A percentile compares a stretch with the other conserved stretches of the same genome.
phyloP scores from a whole-genome alignment of 2,797 vertebrate species.

The Eulemur rubriventer region DNA sequence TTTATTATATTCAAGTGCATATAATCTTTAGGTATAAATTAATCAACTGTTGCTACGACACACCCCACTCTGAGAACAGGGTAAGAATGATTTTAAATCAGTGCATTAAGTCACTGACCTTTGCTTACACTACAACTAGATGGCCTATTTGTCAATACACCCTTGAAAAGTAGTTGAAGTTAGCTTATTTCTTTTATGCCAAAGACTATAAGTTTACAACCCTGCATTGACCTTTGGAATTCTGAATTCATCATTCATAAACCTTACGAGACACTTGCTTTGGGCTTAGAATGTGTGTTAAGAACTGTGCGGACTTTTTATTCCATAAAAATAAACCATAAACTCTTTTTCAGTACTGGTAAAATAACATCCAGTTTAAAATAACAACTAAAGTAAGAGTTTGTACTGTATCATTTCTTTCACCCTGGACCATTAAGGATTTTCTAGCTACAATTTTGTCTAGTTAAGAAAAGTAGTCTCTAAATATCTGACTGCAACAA shows the following conservation, averaged over 20 bases:
- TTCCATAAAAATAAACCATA: constrained; percentile 61
- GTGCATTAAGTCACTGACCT: neutral
- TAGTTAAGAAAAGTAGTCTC: constrained; percentile 62
- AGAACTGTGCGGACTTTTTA: constrained; percentile 10
- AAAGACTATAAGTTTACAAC: constrained; percentile 45
- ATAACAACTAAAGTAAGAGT: constrained; percentile 52
- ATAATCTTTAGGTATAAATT: neutral
- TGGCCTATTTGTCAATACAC: neutral
- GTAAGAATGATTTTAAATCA: neutral
- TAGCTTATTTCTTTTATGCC: constrained; percentile 46
- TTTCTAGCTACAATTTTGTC: constrained; percentile 32
- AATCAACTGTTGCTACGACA: neutral
- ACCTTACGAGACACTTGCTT: constrained; percentile 40
- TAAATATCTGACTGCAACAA: constrained; percentile 14
- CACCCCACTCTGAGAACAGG: neutral
- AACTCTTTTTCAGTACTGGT: neutral
- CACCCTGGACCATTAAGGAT: constrained; percentile 5
- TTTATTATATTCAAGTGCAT: neutral
- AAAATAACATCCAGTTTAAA: constrained; percentile 73
- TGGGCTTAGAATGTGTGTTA: constrained; percentile 53
- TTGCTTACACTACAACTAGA: constrained; percentile 15
- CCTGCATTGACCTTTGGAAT: constrained; percentile 39
- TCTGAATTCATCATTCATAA: constrained; percentile 62
- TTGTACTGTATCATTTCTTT: constrained; percentile 17
- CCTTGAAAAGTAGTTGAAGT: constrained; percentile 18